phyloP scores from a whole-genome alignment of 2,888 invertebrate species.

The Drosophila multiciliata region DNA sequence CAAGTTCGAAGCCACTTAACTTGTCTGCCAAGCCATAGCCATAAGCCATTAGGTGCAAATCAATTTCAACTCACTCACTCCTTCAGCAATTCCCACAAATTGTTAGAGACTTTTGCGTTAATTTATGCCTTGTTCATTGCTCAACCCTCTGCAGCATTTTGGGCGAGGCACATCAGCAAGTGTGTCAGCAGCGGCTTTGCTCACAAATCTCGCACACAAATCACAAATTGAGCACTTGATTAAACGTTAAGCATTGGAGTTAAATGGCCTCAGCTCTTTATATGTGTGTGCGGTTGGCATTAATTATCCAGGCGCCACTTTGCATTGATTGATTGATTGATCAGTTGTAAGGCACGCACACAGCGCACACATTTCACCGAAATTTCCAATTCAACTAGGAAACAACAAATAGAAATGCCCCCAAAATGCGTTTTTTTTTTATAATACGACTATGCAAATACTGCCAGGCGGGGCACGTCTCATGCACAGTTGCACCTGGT shows the following conservation, averaged over 20 bases:
- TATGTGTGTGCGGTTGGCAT: constrained; percentile 37
- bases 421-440: constrained; percentile 42
- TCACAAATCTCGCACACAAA: constrained; percentile 54
- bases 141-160: not conserved
- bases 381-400: not conserved
- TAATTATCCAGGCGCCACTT: constrained; percentile 46
- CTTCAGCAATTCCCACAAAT: constrained; percentile 27
- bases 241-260: constrained; percentile 49
- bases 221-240: constrained; percentile 60
- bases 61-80: constrained; percentile 41
- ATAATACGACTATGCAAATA: constrained; percentile 44
- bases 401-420: not conserved
- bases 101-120: constrained; percentile 42
- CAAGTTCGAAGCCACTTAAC: constrained; percentile 58
- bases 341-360: constrained; percentile 1
- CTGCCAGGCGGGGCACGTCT: constrained; percentile 19
- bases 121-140: constrained; percentile 38
- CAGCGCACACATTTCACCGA: not conserved
- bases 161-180: constrained; percentile 25
- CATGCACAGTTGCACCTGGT: not conserved
- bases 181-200: constrained; percentile 56
- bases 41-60: constrained; percentile 53
- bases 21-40: constrained; percentile 37
- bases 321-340: constrained; percentile 34
- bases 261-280: constrained; percentile 40